These are phyloP conservation scores for Euspilapteryx auroguttella DNA, from an alignment of 2,888 invertebrate genomes.

Conservation along the genomic window DNA sequence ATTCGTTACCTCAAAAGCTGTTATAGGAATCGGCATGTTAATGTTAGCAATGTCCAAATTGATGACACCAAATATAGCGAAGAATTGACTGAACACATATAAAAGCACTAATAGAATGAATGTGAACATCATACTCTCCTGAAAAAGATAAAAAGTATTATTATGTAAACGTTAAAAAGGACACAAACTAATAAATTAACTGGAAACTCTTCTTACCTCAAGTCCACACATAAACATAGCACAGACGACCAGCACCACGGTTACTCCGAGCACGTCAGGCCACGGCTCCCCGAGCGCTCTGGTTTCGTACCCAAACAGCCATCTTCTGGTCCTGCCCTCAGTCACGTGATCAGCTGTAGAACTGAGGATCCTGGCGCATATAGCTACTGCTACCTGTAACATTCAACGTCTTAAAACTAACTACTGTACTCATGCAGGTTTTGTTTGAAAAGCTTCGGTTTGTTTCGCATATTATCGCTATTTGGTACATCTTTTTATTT, in stretches of 20 bases:
- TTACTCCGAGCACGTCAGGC: conserved; percentile 66
- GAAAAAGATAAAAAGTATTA: conserved; percentile 18
- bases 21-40: conserved; percentile 43
- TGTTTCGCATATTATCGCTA: no score
- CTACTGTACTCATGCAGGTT: no score
- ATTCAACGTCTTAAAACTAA: no score
- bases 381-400: conserved; percentile 64
- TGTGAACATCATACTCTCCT: conserved; percentile 55
- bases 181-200: neutral
- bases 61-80: conserved; percentile 45
- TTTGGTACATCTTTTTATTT: no score
- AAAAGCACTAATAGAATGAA: conserved; percentile 37
- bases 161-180: no score
- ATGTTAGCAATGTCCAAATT: conserved; percentile 47
- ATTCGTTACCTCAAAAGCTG: conserved; percentile 47
- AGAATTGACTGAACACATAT: conserved; percentile 49
- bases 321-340: conserved; percentile 58
- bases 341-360: conserved; percentile 67
- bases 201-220: conserved; percentile 34
- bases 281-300: conserved; percentile 63
- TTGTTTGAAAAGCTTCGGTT: no score
- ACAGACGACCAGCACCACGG: conserved; percentile 62
- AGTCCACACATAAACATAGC: conserved; percentile 66
- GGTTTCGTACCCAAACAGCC: conserved; percentile 63
- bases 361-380: conserved; percentile 63